Evolutionary conservation across 2,113 vertebrate species (phyloP).

Genomic region (Myiopsitta monachus): DNA sequence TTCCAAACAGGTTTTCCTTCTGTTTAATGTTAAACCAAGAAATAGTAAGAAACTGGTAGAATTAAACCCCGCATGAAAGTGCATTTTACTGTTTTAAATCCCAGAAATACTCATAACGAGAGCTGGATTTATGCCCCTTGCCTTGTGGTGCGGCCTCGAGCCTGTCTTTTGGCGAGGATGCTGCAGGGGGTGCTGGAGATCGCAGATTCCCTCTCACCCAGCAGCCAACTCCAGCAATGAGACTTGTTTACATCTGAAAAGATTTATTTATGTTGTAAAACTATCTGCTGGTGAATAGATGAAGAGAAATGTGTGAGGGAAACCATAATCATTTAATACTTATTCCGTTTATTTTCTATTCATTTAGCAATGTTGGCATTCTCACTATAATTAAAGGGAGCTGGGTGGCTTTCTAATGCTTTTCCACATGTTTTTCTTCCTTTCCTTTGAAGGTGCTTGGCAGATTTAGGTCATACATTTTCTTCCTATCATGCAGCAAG

Average conservation of each 20-base stretch:
- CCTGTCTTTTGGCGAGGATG: background rate
- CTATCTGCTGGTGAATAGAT: slow-evolving; percentile 45
- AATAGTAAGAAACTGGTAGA: background rate
- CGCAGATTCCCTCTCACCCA: background rate
- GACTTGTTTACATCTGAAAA: slow-evolving; percentile 42
- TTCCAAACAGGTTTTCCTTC: background rate
- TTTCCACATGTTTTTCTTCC: slow-evolving; percentile 45
- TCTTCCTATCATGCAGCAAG: slow-evolving; percentile 43
- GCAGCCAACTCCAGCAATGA: background rate
- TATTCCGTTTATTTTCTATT: slow-evolving; percentile 67
- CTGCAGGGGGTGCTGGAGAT: slow-evolving; percentile 51
- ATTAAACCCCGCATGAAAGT: background rate
- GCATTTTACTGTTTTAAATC: background rate
- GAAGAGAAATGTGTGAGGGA: slow-evolving; percentile 58
- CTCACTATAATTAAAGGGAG: slow-evolving; percentile 67
- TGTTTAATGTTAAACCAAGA: background rate
- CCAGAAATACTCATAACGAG: fast-evolving
- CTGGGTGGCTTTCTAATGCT: slow-evolving; percentile 33
- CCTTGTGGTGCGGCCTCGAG: fast-evolving
- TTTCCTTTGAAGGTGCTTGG: slow-evolving; percentile 67
- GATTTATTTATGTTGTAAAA: slow-evolving; percentile 60
- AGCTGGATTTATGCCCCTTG: fast-evolving
- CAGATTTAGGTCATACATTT: slow-evolving; percentile 74
- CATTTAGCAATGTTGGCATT: slow-evolving; percentile 60
- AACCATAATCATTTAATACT: slow-evolving; percentile 60